Base-by-base conservation (phyloP, 2,888 invertebrate species). In the Apotomis turbidana region DNA sequence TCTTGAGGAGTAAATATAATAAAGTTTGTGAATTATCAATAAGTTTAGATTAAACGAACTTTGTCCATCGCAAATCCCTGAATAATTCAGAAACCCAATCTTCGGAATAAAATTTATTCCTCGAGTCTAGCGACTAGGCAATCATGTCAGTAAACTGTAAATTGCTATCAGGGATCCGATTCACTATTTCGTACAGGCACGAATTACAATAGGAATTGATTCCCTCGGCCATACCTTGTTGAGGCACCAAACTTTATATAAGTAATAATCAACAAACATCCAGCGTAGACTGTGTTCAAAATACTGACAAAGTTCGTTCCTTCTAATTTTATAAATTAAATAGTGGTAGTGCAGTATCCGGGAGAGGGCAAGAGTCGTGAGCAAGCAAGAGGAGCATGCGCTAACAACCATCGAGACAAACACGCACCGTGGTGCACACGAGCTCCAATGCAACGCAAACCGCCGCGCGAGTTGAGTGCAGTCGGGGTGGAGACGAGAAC, bases 331-430 rank as follows among this genome's bases (percentile, higher is more conserved):
- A 15, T 36, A 8, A 36, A 64, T 4, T n/a, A 27, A 62, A 61
- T 44, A 57, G 73, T 74, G 75, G 70, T 66, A 62, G 70, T 70
- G 74, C 70, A 72, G 52, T 67, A 59, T 51, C 12, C 52, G 61
- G 57, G 38, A 49, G 55, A 69, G 61, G 69, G 68, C 54, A 68
- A 76, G 73, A 74, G 83, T 81, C 80, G 85, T 85, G 83, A 80
- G 78, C 75, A 89, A 90, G 90, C 91, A 90, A 90, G 89, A 90
- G 89, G 88, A 87, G 84, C 92, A 92, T 93, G 93, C 92, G 91
- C 89, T 88, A 84, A 88, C 92, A 92, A 93, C 90, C 93, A 90
- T 90, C 90, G 79, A 85, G 78, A 78, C 78, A 78, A 67, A 71
- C 36, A 44, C 51, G 54, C 52, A 57, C 57, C 57, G 12, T 66